Conservation (phyloP, 2,888 invertebrate species). For the Phyllotreta cruciferae region DNA sequence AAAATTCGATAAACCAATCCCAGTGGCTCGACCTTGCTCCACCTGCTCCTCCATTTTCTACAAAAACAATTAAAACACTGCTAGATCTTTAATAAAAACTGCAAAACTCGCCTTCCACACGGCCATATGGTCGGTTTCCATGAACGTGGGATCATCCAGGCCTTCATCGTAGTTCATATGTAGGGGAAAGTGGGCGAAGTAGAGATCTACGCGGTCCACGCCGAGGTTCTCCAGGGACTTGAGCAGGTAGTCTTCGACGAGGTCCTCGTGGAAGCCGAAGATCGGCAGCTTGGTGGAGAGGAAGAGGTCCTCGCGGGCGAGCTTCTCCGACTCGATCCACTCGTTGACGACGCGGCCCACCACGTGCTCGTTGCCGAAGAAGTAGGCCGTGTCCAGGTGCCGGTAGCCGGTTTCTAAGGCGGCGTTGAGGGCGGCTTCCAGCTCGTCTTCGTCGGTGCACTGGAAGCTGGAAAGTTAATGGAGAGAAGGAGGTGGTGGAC, state of each 20-base stretch:
- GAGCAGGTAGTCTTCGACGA: conserved; percentile 42
- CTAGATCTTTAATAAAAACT: background rate
- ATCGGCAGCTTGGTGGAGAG: conserved; percentile 81
- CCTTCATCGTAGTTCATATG: conserved; percentile 33
- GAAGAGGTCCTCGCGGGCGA: conserved; percentile 74
- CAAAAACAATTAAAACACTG: conserved; percentile 16
- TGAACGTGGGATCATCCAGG: background rate
- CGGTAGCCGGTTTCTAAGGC: conserved; percentile 80
- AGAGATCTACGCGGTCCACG: conserved; percentile 48
- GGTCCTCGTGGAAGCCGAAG: conserved; percentile 54
- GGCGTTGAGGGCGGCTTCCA: conserved; percentile 70
- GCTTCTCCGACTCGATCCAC: conserved; percentile 71
- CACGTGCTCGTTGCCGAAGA: conserved; percentile 76
- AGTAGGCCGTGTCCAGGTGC: conserved; percentile 80
- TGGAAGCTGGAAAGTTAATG: conserved; percentile 64
- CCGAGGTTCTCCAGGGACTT: conserved; percentile 44
- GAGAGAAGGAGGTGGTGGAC: background rate
- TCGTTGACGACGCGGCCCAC: conserved; percentile 74
- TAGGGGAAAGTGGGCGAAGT: conserved; percentile 47
- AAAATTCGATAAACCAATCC: conserved; percentile 88
- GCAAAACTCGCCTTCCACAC: conserved; percentile 41
- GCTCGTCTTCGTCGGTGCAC: conserved; percentile 65
- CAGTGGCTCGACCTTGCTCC: conserved; percentile 71
- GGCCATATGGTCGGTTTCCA: conserved; percentile 39
- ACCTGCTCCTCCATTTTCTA: conserved; percentile 75